Conservation (phyloP, 2,888 invertebrate genomes). For the Neoaliturus tenellus region DNA sequence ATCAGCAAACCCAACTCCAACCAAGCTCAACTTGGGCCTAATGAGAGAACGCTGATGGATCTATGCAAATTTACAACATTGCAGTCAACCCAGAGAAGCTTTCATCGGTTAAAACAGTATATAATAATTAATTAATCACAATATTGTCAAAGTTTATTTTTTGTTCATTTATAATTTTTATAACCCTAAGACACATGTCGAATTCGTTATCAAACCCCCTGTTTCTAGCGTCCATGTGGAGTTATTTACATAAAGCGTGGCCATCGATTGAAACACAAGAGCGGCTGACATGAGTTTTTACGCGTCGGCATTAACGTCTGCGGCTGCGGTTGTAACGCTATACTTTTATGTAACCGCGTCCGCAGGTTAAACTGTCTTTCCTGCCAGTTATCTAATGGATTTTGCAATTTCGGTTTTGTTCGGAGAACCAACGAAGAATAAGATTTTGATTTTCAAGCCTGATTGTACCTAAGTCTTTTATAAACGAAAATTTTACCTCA, state of each 20-base stretch:
- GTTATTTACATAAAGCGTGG: not conserved
- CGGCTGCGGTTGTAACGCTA: conserved; percentile 16
- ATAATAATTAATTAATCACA: no score
- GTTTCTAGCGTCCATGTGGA: no score
- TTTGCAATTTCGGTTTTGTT: not conserved
- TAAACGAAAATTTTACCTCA: no score
- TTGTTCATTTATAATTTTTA: no score
- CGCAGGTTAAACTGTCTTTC: conserved; percentile 21
- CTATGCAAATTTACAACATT: not conserved
- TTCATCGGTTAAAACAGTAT: no score
- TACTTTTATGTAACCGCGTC: conserved; percentile 34
- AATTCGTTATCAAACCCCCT: no score
- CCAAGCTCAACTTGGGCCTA: not conserved
- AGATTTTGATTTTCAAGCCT: no score
- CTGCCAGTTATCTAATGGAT: not conserved
- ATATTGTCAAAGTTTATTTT: no score
- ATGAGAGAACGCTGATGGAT: not conserved
- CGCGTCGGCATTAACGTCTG: conserved; percentile 1
- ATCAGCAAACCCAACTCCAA: no score
- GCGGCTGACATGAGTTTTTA: conserved; percentile 39
- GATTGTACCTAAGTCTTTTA: no score
- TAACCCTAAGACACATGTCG: no score
- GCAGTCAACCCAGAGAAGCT: not conserved
- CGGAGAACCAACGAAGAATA: no score
- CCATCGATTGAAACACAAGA: not conserved